Evolutionary conservation across 37 sponge, comb jelly and placozoan genomes (phyloP).

Genomic region (Sycon ciliatum): DNA sequence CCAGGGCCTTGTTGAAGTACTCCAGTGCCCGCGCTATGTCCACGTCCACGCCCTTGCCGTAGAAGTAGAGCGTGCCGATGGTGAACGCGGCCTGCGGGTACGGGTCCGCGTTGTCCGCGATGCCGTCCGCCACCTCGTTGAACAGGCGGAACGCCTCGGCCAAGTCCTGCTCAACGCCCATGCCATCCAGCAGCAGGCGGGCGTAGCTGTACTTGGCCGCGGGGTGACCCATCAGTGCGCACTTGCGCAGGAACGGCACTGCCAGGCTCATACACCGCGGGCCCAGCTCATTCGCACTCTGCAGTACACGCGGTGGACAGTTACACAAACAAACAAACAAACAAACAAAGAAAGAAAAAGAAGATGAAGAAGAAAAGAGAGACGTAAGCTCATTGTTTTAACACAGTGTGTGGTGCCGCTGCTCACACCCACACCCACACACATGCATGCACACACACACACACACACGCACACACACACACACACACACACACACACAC

Average conservation of each 20-base stretch:
- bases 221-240: slow-evolving; percentile 45
- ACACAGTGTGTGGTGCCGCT: background rate
- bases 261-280: slow-evolving; percentile 32
- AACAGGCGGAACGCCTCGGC: slow-evolving; percentile 42
- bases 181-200: slow-evolving; percentile 62
- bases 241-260: slow-evolving; percentile 37
- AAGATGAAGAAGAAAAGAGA: slow-evolving; percentile 67
- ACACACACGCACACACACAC: slow-evolving; percentile 1
- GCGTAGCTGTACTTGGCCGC: slow-evolving; percentile 65
- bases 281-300: slow-evolving; percentile 1
- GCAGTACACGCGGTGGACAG: background rate
- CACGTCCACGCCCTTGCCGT: slow-evolving; percentile 53
- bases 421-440: background rate
- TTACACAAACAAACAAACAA: background rate
- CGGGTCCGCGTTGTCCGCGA: no score
- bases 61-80: slow-evolving; percentile 44
- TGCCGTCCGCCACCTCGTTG: no score
- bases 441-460: background rate
- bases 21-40: slow-evolving; percentile 47
- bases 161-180: slow-evolving; percentile 34
- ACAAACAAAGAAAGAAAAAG: slow-evolving; percentile 1
- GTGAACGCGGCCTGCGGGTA: no score
- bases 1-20: slow-evolving; percentile 43
- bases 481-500: background rate
- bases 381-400: background rate